phyloP scores from a whole-genome alignment of 2,113 vertebrate genomes.

The Cephalopholis sonnerati region DNA sequence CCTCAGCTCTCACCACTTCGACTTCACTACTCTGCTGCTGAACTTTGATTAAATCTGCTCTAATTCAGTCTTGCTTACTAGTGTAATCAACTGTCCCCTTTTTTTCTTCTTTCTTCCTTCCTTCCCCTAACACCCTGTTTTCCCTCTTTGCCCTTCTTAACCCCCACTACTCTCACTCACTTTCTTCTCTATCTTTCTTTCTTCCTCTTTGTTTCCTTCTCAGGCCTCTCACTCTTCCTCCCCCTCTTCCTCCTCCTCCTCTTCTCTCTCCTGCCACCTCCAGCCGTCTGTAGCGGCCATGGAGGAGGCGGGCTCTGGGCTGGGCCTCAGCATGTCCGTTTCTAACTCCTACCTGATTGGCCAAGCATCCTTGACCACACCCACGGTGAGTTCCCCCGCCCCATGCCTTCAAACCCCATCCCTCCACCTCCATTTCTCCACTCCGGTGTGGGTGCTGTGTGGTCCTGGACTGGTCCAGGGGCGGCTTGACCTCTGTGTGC shows the following conservation, averaged over 20 bases:
- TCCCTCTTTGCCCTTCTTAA: slow-evolving; percentile 11
- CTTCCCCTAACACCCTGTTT: slow-evolving; percentile 40
- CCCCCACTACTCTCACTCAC: slow-evolving; percentile 25
- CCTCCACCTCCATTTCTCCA: slow-evolving; percentile 31
- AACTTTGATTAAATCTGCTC: slow-evolving; percentile 69
- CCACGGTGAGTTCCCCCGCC: slow-evolving; percentile 91
- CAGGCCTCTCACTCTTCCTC: slow-evolving; percentile 96
- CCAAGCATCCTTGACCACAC: slow-evolving; percentile 93
- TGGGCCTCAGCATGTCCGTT: slow-evolving; percentile 96
- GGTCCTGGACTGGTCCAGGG: slow-evolving; percentile 55
- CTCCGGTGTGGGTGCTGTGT: slow-evolving; percentile 61
- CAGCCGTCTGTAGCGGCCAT: slow-evolving; percentile 92
- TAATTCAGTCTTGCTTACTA: slow-evolving; percentile 69
- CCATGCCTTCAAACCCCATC: background rate
- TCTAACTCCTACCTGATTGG: slow-evolving; percentile 99
- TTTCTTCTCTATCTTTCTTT: slow-evolving; percentile 39
- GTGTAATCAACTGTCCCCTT: slow-evolving; percentile 65
- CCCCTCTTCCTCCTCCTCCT: slow-evolving; percentile 95
- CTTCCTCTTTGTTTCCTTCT: slow-evolving; percentile 65
- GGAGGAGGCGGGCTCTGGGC: slow-evolving; percentile 92
- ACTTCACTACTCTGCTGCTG: slow-evolving; percentile 48
- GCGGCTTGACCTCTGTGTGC: slow-evolving; percentile 53
- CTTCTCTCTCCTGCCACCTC: slow-evolving; percentile 88
- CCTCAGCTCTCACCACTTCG: slow-evolving; percentile 50
- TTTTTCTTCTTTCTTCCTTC: slow-evolving; percentile 19